Base-by-base conservation (phyloP, 2,888 invertebrate genomes). In the Amorpha juglandis region DNA sequence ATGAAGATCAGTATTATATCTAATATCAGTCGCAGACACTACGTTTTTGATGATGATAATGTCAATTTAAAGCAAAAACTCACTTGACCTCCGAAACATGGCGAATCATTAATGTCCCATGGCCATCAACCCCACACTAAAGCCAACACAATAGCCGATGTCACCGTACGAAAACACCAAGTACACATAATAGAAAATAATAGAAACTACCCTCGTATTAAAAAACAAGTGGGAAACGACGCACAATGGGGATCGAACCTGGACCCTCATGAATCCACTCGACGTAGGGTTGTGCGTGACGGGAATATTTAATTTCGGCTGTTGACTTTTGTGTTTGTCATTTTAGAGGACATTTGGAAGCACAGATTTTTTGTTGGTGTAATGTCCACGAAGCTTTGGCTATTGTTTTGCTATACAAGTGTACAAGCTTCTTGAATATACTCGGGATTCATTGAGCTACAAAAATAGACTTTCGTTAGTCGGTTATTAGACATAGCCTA, bases 181-280 rank as follows among this genome's bases (percentile, higher is more conserved):
- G 84, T 78, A 74, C 77, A 80, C 79, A 86, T 86, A 86, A 88
- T 86, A 78, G 82, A 79, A 83, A 91, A 92, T 91, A 92, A 91
- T 90, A 87, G 88, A 90, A 92, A 89, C 90, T 87, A 89, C 91
- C 92, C 91, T 84, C 86, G 82, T 84, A 89, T 91, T 90, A 88
- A 90, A 91, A 90, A 90, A 91, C 91, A 92, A 92, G 91, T 91
- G 90, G 90, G 87, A 81, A 80, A 71, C 64, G 78, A 71, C 65
- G 78, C 82, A 91, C 91, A 92, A 91, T 92, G 78, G 89, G 87
- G 82, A 86, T 87, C 88, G 90, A 88, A 87, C 84, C 79, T 77
- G 75, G 89, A 79, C 85, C 87, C 90, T 84, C 73, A 73, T 64
- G 58, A 67, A 69, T 76, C 79, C 85, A 87, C 87, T 88, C 82